Percentiles rank a stretch among this genome's conserved stretches.
These are phyloP conservation scores for Bradypus variegatus DNA, from an alignment of 2,797 vertebrate genomes.

Conservation along the genomic window DNA sequence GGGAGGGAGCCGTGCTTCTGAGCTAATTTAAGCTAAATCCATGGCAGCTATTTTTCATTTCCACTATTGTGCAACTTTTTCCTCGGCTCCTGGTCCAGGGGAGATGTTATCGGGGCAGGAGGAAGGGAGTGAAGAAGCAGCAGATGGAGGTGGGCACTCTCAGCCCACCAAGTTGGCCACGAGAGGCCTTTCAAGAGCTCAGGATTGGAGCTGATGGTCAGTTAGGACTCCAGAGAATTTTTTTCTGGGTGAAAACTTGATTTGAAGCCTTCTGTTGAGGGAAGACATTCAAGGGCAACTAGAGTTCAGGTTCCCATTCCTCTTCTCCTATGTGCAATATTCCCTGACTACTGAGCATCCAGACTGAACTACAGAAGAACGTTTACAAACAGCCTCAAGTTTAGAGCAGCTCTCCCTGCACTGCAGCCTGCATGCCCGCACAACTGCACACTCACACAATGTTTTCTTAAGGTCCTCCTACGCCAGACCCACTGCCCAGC, in stretches of 20 bases:
- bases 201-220: neutral
- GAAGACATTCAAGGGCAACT: neutral
- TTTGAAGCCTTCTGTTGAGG: neutral
- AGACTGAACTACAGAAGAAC: neutral
- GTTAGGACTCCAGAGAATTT: neutral
- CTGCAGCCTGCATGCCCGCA: accelerated
- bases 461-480: neutral
- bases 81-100: neutral
- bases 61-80: slow-evolving; percentile 32
- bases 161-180: neutral
- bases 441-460: accelerated
- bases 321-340: accelerated
- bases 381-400: neutral
- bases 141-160: accelerated
- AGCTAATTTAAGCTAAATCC: slow-evolving; percentile 40
- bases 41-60: slow-evolving; percentile 46
- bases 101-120: neutral
- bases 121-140: neutral
- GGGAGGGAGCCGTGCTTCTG: slow-evolving; percentile 34
- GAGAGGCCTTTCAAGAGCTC: neutral
- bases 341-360: neutral
- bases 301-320: neutral
- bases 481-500: neutral
- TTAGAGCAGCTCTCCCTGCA: neutral
- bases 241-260: neutral